phyloP scores from a whole-genome alignment of 2,888 invertebrate species.

The Eilema caniola region DNA sequence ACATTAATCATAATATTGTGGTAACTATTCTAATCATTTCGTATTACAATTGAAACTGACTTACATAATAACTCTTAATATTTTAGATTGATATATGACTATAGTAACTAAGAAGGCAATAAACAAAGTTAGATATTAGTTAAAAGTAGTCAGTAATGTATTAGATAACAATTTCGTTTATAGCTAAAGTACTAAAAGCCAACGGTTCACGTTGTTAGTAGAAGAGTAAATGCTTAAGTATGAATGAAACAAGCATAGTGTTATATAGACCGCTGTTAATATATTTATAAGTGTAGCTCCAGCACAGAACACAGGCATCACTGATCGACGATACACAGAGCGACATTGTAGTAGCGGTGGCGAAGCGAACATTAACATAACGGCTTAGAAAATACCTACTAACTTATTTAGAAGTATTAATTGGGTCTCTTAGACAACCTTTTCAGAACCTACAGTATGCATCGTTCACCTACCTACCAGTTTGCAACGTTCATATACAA shows the following conservation, averaged over 20 bases:
- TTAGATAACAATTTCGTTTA: constrained; percentile 60
- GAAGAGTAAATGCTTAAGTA: constrained; percentile 64
- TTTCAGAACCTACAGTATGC: not conserved
- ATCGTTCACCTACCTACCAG: not conserved
- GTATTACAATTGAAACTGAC: constrained; percentile 66
- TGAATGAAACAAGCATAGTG: constrained; percentile 74
- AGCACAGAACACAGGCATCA: constrained; percentile 60
- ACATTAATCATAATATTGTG: constrained; percentile 76
- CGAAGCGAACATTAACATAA: constrained; percentile 42
- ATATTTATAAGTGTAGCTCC: constrained; percentile 35
- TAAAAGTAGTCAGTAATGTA: constrained; percentile 57
- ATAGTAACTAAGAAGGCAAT: constrained; percentile 71
- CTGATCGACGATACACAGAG: constrained; percentile 40
- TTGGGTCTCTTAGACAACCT: too few species aligned
- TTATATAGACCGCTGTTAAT: constrained; percentile 76
- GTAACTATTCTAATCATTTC: constrained; percentile 68
- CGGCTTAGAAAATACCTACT: constrained; percentile 3
- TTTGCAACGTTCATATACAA: not conserved
- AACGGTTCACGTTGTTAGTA: constrained; percentile 61
- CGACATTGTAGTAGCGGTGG: constrained; percentile 46
- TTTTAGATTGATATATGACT: constrained; percentile 65
- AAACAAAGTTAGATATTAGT: constrained; percentile 67
- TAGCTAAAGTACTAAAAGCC: constrained; percentile 60
- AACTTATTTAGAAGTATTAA: not conserved
- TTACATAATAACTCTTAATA: constrained; percentile 57